Evolutionary conservation across 2,888 invertebrate genomes (phyloP).

Genomic region (Artemia sinica): DNA sequence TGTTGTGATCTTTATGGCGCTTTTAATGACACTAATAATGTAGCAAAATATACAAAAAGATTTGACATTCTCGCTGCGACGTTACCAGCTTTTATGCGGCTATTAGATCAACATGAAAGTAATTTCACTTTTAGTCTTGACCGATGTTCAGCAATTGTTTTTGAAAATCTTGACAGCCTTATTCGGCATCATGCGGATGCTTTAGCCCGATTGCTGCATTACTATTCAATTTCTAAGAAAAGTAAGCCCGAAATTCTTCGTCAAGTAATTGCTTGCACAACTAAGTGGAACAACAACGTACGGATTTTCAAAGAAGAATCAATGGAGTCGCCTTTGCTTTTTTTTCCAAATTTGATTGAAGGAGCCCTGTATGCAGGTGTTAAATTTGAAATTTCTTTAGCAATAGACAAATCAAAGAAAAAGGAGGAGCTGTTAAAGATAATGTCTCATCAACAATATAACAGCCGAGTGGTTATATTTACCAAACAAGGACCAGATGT

Average conservation of each 20-base stretch:
- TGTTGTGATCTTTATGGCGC: conserved; percentile 10
- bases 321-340: not conserved
- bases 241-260: not conserved
- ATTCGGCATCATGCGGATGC: not conserved
- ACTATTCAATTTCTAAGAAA: not conserved
- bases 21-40: not conserved
- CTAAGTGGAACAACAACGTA: not conserved
- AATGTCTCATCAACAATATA: not conserved
- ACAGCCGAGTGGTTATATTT: not conserved
- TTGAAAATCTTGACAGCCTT: conserved; percentile 8
- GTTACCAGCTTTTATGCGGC: not conserved
- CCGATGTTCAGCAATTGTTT: not conserved
- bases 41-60: not conserved
- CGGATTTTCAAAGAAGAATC: not conserved
- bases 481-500: not conserved
- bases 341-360: not conserved
- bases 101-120: not conserved
- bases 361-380: not conserved
- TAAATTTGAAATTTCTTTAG: not conserved
- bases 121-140: not conserved
- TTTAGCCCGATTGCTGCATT: not conserved
- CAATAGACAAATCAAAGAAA: not conserved
- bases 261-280: not conserved
- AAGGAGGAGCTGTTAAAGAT: not conserved
- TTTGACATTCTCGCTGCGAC: conserved; percentile 3